These are phyloP conservation scores for Calameuta pallipes DNA, from an alignment of 2,888 invertebrate species.

Conservation along the genomic window DNA sequence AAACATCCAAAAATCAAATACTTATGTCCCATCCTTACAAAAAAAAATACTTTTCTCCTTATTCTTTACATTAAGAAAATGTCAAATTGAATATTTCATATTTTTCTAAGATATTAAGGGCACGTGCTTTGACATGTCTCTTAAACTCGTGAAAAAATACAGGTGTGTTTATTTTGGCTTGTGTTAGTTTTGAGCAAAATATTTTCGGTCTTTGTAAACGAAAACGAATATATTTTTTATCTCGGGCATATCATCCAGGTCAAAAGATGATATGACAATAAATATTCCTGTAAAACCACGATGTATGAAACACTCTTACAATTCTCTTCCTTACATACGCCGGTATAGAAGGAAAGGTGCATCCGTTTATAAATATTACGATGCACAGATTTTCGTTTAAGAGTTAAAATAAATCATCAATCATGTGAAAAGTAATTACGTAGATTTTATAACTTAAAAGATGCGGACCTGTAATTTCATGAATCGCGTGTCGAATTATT, in stretches of 20 bases:
- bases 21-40: not conserved
- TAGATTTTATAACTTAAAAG: not conserved
- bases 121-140: not conserved
- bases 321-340: not conserved
- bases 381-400: not conserved
- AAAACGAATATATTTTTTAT: not conserved
- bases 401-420: not conserved
- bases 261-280: not conserved
- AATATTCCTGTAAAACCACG: slow-evolving; percentile 40
- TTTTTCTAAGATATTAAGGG: not conserved
- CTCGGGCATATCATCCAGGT: not conserved
- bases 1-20: not conserved
- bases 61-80: not conserved
- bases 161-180: not conserved
- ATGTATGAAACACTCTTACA: slow-evolving; percentile 14
- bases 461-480: not conserved
- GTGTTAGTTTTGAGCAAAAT: slow-evolving; percentile 53
- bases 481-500: not conserved
- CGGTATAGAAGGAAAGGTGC: not conserved
- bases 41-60: not conserved
- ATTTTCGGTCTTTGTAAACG: slow-evolving; percentile 26
- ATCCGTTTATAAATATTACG: not conserved
- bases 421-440: not conserved
- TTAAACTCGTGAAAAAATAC: not conserved
- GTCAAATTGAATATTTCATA: not conserved